Percentiles rank a stretch among this genome's conserved stretches.
Conservation (phyloP, 2,113 vertebrate genomes). For the Gila orcuttii region DNA sequence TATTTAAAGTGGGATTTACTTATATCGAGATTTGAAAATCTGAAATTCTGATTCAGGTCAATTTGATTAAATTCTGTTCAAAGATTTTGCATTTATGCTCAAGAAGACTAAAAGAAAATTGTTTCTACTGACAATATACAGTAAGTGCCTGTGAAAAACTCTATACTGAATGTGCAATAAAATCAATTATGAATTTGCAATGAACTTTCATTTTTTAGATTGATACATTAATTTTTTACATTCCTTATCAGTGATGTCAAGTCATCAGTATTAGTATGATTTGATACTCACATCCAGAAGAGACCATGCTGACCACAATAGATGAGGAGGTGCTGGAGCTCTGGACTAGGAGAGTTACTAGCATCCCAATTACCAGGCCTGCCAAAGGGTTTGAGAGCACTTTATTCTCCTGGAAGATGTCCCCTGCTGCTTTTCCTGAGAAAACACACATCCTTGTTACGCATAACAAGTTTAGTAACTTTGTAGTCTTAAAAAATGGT, state of each 20-base stretch:
- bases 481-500: neutral
- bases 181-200: no score
- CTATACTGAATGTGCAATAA: no score
- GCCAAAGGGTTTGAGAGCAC: constrained; percentile 91
- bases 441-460: neutral
- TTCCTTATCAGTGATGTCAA: neutral
- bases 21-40: neutral
- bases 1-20: neutral
- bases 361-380: constrained; percentile 89
- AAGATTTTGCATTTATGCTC: neutral
- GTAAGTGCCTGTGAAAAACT: no score
- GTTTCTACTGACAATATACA: neutral
- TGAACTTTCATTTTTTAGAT: neutral
- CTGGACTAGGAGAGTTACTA: constrained; percentile 94
- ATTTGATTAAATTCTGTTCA: neutral
- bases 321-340: constrained; percentile 96
- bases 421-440: constrained; percentile 89
- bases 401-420: constrained; percentile 89
- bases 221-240: neutral
- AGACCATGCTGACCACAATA: constrained; percentile 97
- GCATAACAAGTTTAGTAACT: neutral
- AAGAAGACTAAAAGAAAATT: neutral
- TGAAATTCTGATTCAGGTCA: neutral
- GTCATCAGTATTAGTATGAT: neutral
- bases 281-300: constrained; percentile 86